Conservation (phyloP, 2,888 invertebrate species). For the Pyralis farinalis region DNA sequence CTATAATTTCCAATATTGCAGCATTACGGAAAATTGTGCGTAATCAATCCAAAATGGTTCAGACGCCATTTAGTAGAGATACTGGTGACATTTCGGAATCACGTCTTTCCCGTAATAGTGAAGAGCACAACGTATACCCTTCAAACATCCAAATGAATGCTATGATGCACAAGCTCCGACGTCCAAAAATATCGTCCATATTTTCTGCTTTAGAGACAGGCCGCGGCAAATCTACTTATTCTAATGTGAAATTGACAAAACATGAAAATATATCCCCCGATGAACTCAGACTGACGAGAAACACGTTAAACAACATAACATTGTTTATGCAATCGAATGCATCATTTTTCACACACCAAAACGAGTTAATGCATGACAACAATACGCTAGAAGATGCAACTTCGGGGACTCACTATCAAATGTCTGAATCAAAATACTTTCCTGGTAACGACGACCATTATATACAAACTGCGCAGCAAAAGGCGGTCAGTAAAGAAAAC, state of each 20-base stretch:
- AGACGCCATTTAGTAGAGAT: constrained; percentile 53
- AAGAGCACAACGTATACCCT: constrained; percentile 34
- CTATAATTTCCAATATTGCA: constrained; percentile 32
- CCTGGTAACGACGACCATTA: constrained; percentile 37
- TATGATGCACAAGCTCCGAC: constrained; percentile 39
- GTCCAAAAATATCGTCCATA: constrained; percentile 47
- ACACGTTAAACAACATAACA: constrained; percentile 31
- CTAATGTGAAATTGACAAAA: constrained; percentile 31
- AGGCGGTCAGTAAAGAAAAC: constrained; percentile 23
- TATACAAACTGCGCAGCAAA: constrained; percentile 31
- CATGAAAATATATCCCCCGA: constrained; percentile 22
- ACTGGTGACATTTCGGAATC: constrained; percentile 16
- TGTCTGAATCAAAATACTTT: constrained; percentile 40
- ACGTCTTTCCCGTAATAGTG: constrained; percentile 18
- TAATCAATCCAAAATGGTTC: constrained; percentile 67
- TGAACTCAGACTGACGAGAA: constrained; percentile 39
- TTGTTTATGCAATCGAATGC: constrained; percentile 13
- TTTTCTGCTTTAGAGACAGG: constrained; percentile 38
- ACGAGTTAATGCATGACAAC: constrained; percentile 15
- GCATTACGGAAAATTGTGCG: constrained; percentile 68
- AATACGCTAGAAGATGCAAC: constrained; percentile 21
- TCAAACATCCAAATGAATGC: constrained; percentile 39
- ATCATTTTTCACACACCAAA: constrained; percentile 18
- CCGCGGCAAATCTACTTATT: constrained; percentile 33
- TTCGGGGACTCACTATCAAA: constrained; percentile 32